Evolutionary conservation across 1,140 invertebrate genomes (phyloP).

Genomic region (Drosophila nikananu): DNA sequence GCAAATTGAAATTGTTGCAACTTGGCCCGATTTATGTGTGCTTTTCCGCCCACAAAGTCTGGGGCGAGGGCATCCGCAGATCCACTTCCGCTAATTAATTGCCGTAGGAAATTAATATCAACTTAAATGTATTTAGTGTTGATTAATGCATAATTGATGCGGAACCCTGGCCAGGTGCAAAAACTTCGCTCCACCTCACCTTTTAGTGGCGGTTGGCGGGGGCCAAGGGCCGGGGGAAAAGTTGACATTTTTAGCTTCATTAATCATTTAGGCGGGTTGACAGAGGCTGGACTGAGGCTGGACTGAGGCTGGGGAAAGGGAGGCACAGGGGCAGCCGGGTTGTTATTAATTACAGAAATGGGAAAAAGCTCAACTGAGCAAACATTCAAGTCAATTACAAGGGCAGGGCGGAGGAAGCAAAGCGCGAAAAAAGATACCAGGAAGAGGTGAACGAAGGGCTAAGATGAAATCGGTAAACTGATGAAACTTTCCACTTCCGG

Average conservation of each 20-base stretch:
- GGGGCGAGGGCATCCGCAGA: not conserved
- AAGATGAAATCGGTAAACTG: constrained; percentile 1
- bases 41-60: not conserved
- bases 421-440: constrained; percentile 7
- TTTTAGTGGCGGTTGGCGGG: not conserved
- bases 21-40: constrained; percentile 35
- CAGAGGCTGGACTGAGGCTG: not conserved
- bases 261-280: constrained; percentile 56
- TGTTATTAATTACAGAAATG: constrained; percentile 63
- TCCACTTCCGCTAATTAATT: constrained; percentile 61
- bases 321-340: constrained; percentile 7
- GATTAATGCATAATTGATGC: constrained; percentile 65
- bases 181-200: constrained; percentile 37
- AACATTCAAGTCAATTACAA: constrained; percentile 57
- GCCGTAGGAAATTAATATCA: constrained; percentile 59
- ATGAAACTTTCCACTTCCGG: constrained; percentile 13
- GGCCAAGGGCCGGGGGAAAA: constrained; percentile 4
- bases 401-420: constrained; percentile 25
- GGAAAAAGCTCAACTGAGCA: constrained; percentile 52
- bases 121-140: constrained; percentile 68
- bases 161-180: constrained; percentile 34
- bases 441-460: constrained; percentile 1
- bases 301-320: not conserved
- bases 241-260: constrained; percentile 64
- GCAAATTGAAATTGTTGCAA: constrained; percentile 64